phyloP scores from a whole-genome alignment of 30 jellyfish, hydroid and myxozoan genomes.

The Rhopilema esculentum region DNA sequence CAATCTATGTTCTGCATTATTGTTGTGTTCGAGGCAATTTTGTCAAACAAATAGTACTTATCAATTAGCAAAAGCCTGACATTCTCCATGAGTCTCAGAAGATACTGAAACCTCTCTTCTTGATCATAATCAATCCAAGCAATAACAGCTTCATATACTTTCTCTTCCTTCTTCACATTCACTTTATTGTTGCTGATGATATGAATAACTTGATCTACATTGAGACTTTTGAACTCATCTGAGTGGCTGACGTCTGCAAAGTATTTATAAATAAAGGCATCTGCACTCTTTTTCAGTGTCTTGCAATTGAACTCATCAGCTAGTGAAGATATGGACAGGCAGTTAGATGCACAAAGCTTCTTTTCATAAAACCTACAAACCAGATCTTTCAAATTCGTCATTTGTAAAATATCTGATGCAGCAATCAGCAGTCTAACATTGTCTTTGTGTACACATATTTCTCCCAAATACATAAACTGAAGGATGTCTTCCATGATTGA shows the following conservation, averaged over 20 bases:
- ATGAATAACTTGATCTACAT: conserved; percentile 74
- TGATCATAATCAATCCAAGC: conserved; percentile 80
- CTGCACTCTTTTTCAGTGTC: conserved; percentile 87
- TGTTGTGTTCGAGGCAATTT: conserved; percentile 58
- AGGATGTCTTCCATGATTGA: conserved; percentile 88
- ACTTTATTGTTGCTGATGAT: conserved; percentile 71
- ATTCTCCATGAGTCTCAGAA: conserved; percentile 60
- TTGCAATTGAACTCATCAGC: conserved; percentile 95
- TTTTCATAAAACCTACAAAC: conserved; percentile 95
- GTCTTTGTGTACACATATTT: conserved; percentile 89
- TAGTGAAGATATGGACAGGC: conserved; percentile 92
- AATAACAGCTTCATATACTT: conserved; percentile 81
- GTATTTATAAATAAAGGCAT: conserved; percentile 70
- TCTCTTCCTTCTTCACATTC: conserved; percentile 82
- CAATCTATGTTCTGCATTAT: conserved; percentile 71
- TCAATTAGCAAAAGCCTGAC: conserved; percentile 79
- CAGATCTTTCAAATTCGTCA: conserved; percentile 86
- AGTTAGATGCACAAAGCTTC: conserved; percentile 88
- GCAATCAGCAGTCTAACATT: conserved; percentile 87
- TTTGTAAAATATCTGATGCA: conserved; percentile 87
- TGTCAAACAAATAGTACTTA: conserved; percentile 88
- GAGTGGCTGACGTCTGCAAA: conserved; percentile 91
- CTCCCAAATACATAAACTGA: conserved; percentile 92
- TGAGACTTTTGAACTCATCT: conserved; percentile 81
- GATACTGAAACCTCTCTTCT: conserved; percentile 43